phyloP scores from a whole-genome alignment of 2,888 invertebrate genomes.

The Lepidocyrtoides sp. region DNA sequence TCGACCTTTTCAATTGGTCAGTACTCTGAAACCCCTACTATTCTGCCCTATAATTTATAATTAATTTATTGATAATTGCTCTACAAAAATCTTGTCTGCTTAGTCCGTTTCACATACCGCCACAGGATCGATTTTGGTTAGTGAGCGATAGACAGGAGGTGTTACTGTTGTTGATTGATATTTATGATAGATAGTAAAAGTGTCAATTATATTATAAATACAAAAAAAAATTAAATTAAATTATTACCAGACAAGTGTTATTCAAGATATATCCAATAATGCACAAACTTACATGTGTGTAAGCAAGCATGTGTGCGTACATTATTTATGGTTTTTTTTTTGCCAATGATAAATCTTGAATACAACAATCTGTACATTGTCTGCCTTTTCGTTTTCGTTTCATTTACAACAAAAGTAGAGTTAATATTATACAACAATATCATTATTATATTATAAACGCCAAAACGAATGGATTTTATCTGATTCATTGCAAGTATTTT shows the following conservation, averaged over 20 bases:
- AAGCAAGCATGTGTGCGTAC: background rate
- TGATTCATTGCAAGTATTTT: background rate
- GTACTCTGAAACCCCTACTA: background rate
- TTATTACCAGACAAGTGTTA: slow-evolving; percentile 56
- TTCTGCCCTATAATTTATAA: background rate
- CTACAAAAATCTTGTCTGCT: background rate
- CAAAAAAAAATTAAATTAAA: slow-evolving; percentile 51
- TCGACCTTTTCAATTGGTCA: slow-evolving; percentile 55
- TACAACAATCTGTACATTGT: slow-evolving; percentile 8
- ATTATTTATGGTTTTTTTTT: slow-evolving; percentile 14
- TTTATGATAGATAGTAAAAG: slow-evolving; percentile 56
- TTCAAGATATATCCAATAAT: slow-evolving; percentile 20
- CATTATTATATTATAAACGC: slow-evolving; percentile 17
- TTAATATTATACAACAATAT: background rate
- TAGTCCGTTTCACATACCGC: background rate
- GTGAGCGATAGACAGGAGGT: background rate
- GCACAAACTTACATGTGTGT: background rate
- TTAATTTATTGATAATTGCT: background rate
- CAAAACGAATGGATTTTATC: slow-evolving; percentile 42
- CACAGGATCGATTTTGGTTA: background rate
- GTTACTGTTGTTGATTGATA: slow-evolving; percentile 18
- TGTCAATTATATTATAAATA: slow-evolving; percentile 73
- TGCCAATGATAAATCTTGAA: slow-evolving; percentile 49
- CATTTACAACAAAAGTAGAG: slow-evolving; percentile 21
- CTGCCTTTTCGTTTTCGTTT: slow-evolving; percentile 7